Evolutionary conservation across 2,797 vertebrate species (phyloP), one percentile per base, ranked within the genome.

Genomic region (Lacerta bilineata): DNA sequence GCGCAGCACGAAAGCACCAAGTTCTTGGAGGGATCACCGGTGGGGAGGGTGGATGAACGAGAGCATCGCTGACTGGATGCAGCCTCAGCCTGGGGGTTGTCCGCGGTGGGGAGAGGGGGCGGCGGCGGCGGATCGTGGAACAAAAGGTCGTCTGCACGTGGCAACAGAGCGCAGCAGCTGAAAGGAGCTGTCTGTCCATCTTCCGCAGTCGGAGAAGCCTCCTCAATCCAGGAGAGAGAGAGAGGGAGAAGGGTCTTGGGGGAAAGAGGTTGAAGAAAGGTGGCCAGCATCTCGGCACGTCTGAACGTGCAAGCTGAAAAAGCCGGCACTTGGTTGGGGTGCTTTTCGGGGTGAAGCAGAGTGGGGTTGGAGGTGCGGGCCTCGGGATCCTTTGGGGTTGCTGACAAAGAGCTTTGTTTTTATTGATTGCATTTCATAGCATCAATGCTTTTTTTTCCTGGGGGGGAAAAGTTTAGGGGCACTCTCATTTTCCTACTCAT

Each of bases 21-120:
- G 80, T 23, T 64, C 17, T 55, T 55, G 50, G 50, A 55, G 3
- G 1, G 50, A 55, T 55, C 50, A 55, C 50, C 1, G 41, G 3
- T 9, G 50, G 3, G 33, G 3, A 7, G 2, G 77, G 15, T 0
- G 46, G 15, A 1, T 46, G 17, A 2, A 64, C 7, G n/a, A n/a
- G 29, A 4, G 46, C 29, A 29, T 4, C 29, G 7, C 79, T 36
- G 13, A 10, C 50, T 55, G 59, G 33, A 39, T 15, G 11, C 23
- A 10, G 18, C 25, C 55, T 27, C 25, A 27, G 29, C 69, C 3
- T 15, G 69, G 69, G 23, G 36, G 5, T 5, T 15, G 33, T 1
- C 20, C 23, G 2, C 8, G 23, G 39, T 2, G 8, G 46, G 76
- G 43, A 0, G 76, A 2, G 43, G 43, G 2, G 3, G 41, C n/a